Evolutionary conservation across 2,113 vertebrate species (phyloP), one percentile per base, ranked within the genome.

Genomic region (Tor tambroides): DNA sequence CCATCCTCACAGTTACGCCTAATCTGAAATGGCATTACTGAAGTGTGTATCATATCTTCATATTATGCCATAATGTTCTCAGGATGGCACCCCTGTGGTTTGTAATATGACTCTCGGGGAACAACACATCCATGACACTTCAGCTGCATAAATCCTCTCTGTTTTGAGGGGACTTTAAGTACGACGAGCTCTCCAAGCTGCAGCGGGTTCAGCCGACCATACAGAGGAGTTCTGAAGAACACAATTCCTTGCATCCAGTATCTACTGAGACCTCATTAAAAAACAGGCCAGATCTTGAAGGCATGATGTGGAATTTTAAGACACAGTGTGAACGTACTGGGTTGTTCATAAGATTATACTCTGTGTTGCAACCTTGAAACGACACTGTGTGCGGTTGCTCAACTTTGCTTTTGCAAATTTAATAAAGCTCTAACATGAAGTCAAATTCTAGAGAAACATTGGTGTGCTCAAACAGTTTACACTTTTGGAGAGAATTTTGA

Each of bases 11-110:
- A 86, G 78, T 84, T 84, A 69, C 75, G 46, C 32, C 75, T 76
- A 78, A 85, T 78, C 82, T 83, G 83, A 84, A 87, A 69, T 78
- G 82, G 83, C 75, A 77, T 88, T 89, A 84, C 65, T 84, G 84
- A 84, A 86, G 80, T 88, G 80, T 90, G 85, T 81, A 88, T 86
- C 85, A 87, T 88, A 88, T 88, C 87, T 84, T 86, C 87, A 86
- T 77, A 86, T 88, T 86, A 90, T 78, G 38, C 75, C 67, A 59
- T 71, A 80, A 51, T 78, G 84, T 80, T 88, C 54, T 61, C 21
- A 6, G 51, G 75, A 71, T 84, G 54, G 69, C 56, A 38, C 80
- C 87, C 67, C 84, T 89, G 87, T 75, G 75, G 75, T 84, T 82
- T 63, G 49, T 90, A 88, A 88, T 84, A 86, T 88, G 87, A 83